Evolutionary conservation across 2,113 vertebrate species (phyloP).

Genomic region (Burhinus bistriatus): DNA sequence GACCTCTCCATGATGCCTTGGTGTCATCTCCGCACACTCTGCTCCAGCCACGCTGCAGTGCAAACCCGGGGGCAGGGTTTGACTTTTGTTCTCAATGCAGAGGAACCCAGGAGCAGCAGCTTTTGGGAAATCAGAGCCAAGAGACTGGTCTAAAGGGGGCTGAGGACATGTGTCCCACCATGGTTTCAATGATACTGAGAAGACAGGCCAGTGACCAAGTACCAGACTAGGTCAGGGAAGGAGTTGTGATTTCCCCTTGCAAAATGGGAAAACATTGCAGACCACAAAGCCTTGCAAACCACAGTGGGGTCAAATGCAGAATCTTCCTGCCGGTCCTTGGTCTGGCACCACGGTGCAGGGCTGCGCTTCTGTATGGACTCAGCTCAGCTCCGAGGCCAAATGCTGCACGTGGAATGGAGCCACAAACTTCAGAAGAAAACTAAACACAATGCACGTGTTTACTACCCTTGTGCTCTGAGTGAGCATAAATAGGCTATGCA

Average conservation of each 20-base stretch:
- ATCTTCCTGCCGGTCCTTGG: background rate
- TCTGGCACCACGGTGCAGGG: background rate
- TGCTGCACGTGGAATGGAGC: accelerated
- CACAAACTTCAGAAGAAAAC: background rate
- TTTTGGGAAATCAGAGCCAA: background rate
- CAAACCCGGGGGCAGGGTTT: background rate
- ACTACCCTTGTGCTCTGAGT: background rate
- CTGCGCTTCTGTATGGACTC: background rate
- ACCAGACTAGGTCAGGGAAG: background rate
- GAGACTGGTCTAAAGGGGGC: background rate
- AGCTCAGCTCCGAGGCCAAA: background rate
- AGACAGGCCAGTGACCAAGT: background rate
- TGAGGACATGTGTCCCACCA: background rate
- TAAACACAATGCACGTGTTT: accelerated
- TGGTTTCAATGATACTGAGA: background rate
- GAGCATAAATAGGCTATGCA: background rate
- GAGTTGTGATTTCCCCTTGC: background rate
- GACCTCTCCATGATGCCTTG: background rate
- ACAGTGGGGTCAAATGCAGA: accelerated
- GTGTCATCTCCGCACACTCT: background rate
- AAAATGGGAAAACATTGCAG: background rate
- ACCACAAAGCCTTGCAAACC: background rate
- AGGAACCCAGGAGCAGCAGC: background rate
- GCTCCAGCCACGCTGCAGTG: background rate
- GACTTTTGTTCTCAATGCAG: background rate